These are phyloP conservation scores for Epizoanthus ramosus DNA, from an alignment of 92 coral and sea anemone genomes.

Conservation along the genomic window DNA sequence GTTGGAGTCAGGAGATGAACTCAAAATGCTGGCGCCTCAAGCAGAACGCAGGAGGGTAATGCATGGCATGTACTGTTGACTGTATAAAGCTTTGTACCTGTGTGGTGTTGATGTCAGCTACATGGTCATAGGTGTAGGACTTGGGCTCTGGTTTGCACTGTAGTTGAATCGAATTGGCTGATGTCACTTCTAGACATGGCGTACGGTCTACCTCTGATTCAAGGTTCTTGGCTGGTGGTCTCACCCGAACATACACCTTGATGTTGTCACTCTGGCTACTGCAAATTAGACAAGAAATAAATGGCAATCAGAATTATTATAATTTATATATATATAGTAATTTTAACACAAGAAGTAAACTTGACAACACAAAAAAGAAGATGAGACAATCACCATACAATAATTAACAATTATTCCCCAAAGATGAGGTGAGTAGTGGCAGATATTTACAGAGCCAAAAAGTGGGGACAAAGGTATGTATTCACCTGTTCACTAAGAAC, in stretches of 20 bases:
- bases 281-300: conserved; percentile 21
- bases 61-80: too few relatives aligned
- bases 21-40: too few relatives aligned
- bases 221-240: conserved; percentile 94
- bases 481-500: too few relatives aligned
- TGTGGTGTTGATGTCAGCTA: conserved; percentile 93
- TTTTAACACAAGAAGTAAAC: not conserved
- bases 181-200: conserved; percentile 96
- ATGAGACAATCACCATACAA: too few relatives aligned
- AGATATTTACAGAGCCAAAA: too few relatives aligned
- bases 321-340: too few relatives aligned
- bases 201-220: conserved; percentile 88
- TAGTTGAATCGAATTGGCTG: conserved; percentile 80
- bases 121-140: conserved; percentile 95
- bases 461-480: too few relatives aligned
- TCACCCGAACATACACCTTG: conserved; percentile 94
- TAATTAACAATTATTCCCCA: too few relatives aligned
- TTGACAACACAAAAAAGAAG: not conserved
- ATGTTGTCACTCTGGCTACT: conserved; percentile 93
- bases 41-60: too few relatives aligned
- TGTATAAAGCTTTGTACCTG: conserved; percentile 64
- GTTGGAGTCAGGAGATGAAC: too few relatives aligned
- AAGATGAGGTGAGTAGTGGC: too few relatives aligned
- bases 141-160: conserved; percentile 96
- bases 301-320: not conserved